Base-by-base conservation (phyloP, 2,888 invertebrate genomes). In the Drosophila austrosaltans region DNA sequence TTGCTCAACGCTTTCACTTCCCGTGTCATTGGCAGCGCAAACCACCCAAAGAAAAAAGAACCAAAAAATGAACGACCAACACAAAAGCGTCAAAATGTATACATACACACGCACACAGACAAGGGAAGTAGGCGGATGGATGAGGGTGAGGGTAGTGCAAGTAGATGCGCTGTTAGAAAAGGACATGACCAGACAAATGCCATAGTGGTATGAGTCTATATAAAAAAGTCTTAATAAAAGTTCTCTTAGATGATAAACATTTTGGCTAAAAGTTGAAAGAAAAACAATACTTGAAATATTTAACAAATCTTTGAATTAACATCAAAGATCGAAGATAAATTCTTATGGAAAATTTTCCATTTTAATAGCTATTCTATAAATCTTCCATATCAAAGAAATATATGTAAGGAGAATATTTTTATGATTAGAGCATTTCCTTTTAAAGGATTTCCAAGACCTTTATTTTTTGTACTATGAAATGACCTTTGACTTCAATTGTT, bases 1-100 rank as follows among this genome's bases (percentile, higher is more conserved):
- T 76, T 64, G 53, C 66, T 54, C 54, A 81, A 76, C 72, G 88
- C 88, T 85, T 89, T 85, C 82, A 89, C 85, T 85, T 85, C 85
- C 85, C 90, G 89, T 89, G 90, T 85, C 90, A 88, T 78, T 85
- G 90, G 72, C 89, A 81, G 77, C 72, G 69, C 64, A 64, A 68
- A 67, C 56, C 54, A 72, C 53, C 53, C 62, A 66, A 74, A 72
- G 58, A 57, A 71, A 53, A 58, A 72, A 54, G 63, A 40, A 58
- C 53, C 68, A 61, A 36, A 36, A 54, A 65, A 40, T 53, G 53
- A 68, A 61, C 66, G 60, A 75, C 66, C 56, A 67, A 64, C 70
- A 67, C 74, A 79, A 87, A 74, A 72, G 69, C 84, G 75, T 69
- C 87, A 82, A 78, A 81, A 76, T 36, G 10, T 32, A 57, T 16